phyloP scores from a whole-genome alignment of 2,888 invertebrate genomes.

The Caradrina kadenii region DNA sequence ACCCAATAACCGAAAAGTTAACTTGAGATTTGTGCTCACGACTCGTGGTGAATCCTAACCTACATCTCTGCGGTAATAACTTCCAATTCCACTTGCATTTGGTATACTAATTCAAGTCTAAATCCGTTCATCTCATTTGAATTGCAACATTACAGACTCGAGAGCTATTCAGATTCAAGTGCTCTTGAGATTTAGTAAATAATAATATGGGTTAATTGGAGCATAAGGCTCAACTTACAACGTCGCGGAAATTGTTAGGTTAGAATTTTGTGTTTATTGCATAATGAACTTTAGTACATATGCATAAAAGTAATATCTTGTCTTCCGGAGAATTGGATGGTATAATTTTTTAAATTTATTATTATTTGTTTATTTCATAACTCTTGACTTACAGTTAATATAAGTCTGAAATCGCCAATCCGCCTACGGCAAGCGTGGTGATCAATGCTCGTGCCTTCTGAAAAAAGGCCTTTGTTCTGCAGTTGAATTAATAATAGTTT shows the following conservation, averaged over 20 bases:
- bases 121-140: slow-evolving; percentile 44
- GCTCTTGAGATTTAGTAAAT: slow-evolving; percentile 63
- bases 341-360: too few relatives aligned
- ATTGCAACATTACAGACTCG: slow-evolving; percentile 62
- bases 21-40: too few relatives aligned
- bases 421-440: too few relatives aligned
- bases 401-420: too few relatives aligned
- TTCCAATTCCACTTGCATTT: neutral
- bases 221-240: neutral
- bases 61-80: neutral
- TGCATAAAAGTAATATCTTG: neutral
- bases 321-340: too few relatives aligned
- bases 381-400: too few relatives aligned
- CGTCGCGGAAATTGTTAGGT: neutral
- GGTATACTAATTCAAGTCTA: slow-evolving; percentile 1
- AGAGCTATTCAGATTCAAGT: slow-evolving; percentile 66
- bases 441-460: too few relatives aligned
- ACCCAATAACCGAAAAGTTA: too few relatives aligned
- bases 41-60: too few relatives aligned
- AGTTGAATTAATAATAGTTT: too few relatives aligned
- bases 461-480: too few relatives aligned
- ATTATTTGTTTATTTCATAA: too few relatives aligned
- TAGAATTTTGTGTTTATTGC: neutral
- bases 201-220: slow-evolving; percentile 9
- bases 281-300: neutral